Conservation (phyloP, 2,888 invertebrate genomes). For the Hydrotaea diabolus region DNA sequence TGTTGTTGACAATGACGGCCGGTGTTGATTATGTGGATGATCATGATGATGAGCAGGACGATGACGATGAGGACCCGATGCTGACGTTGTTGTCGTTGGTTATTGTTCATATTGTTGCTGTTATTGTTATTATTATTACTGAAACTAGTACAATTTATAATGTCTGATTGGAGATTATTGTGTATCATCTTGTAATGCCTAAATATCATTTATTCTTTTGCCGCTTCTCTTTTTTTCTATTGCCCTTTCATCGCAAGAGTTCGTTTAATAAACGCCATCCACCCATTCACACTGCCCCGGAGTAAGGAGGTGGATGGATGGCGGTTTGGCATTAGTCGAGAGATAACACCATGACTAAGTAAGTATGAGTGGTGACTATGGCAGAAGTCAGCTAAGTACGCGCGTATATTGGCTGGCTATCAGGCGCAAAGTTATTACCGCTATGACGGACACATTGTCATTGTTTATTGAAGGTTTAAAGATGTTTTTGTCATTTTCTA, state of each 20-base stretch:
- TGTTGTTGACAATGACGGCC: slow-evolving; percentile 22
- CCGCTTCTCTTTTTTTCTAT: background rate
- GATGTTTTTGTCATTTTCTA: slow-evolving; percentile 5
- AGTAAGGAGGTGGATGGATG: no score
- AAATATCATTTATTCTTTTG: slow-evolving; percentile 46
- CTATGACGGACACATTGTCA: slow-evolving; percentile 3
- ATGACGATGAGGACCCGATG: slow-evolving; percentile 19
- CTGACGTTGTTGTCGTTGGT: slow-evolving; percentile 17
- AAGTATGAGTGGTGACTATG: slow-evolving; percentile 6
- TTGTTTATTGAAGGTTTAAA: slow-evolving; percentile 11
- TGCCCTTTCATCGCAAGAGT: slow-evolving; percentile 7
- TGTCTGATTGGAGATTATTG: slow-evolving; percentile 59
- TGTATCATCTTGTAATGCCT: slow-evolving; percentile 52
- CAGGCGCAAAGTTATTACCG: background rate
- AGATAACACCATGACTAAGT: slow-evolving; percentile 14
- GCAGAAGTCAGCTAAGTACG: background rate
- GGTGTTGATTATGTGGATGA: background rate
- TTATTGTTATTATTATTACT: slow-evolving; percentile 53
- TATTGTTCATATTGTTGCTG: slow-evolving; percentile 19
- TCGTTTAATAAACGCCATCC: background rate
- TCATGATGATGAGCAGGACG: background rate
- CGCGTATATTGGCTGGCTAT: slow-evolving; percentile 1
- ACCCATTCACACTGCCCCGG: background rate
- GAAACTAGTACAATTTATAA: slow-evolving; percentile 52
- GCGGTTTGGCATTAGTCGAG: background rate